Percentiles rank a stretch among this genome's conserved stretches.
These are phyloP conservation scores for Virgularia gustaviana DNA, from an alignment of 92 coral and sea anemone species.

Conservation along the genomic window DNA sequence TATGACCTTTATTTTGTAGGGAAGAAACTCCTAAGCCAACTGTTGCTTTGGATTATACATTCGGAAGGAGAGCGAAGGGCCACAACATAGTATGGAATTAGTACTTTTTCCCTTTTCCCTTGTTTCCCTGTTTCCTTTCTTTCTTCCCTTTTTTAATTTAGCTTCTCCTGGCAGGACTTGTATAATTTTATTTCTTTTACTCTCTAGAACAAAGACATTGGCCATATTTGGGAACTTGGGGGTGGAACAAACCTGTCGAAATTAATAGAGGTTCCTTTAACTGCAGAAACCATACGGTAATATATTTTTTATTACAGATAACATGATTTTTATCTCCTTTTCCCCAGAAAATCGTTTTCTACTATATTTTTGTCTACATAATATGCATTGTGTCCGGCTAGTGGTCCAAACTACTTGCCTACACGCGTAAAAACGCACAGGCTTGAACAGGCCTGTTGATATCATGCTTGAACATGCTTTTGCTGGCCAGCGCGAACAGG, in stretches of 20 bases:
- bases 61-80: conserved; percentile 96
- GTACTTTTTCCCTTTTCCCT: background rate
- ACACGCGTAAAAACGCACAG: too few relatives aligned
- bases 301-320: background rate
- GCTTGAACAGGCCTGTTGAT: too few relatives aligned
- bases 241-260: conserved; percentile 93
- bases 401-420: too few relatives aligned
- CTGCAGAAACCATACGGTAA: conserved; percentile 72
- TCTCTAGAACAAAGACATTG: conserved; percentile 82
- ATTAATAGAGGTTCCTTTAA: conserved; percentile 84
- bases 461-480: too few relatives aligned
- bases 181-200: background rate
- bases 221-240: conserved; percentile 98
- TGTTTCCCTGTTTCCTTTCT: background rate
- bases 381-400: background rate
- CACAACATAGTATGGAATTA: conserved; percentile 75
- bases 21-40: conserved; percentile 97
- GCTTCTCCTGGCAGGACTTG: background rate
- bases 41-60: conserved; percentile 93
- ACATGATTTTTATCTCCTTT: background rate
- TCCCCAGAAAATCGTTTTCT: background rate
- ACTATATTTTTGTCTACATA: background rate
- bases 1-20: conserved; percentile 23
- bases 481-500: too few relatives aligned
- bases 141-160: background rate